phyloP scores from a whole-genome alignment of 2,888 invertebrate genomes.

The Nephrotoma flavescens region DNA sequence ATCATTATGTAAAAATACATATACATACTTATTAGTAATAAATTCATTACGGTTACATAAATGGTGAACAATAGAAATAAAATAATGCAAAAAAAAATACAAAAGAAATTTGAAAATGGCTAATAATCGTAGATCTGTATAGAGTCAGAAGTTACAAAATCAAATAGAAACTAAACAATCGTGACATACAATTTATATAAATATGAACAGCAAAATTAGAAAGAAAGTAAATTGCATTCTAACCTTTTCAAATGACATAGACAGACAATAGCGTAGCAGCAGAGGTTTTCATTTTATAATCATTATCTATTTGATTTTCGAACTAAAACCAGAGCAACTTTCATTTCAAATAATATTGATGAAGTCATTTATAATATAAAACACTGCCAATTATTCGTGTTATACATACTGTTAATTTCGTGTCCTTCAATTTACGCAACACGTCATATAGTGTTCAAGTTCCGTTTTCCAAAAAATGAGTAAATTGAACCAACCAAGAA shows the following conservation, averaged over 20 bases:
- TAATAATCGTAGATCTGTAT: neutral
- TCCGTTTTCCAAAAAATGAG: neutral
- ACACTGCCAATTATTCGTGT: neutral
- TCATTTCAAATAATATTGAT: neutral
- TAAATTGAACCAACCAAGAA: neutral
- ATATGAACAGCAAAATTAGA: neutral
- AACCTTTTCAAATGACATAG: neutral
- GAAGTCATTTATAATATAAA: neutral
- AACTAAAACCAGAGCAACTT: neutral
- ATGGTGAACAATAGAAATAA: neutral
- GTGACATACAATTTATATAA: neutral
- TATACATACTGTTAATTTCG: neutral
- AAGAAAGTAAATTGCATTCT: neutral
- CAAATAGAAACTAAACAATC: neutral
- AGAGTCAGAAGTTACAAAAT: neutral
- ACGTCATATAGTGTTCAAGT: neutral
- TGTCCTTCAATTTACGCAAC: neutral
- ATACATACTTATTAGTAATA: neutral
- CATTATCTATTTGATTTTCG: neutral
- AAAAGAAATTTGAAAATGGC: neutral
- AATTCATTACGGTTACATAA: neutral
- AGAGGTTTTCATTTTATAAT: neutral
- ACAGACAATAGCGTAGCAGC: neutral
- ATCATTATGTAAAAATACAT: neutral
- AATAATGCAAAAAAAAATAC: neutral